Percentiles rank a stretch among this genome's conserved stretches.
phyloP scores from a whole-genome alignment of 2,113 vertebrate genomes.

The Mustelus asterias region DNA sequence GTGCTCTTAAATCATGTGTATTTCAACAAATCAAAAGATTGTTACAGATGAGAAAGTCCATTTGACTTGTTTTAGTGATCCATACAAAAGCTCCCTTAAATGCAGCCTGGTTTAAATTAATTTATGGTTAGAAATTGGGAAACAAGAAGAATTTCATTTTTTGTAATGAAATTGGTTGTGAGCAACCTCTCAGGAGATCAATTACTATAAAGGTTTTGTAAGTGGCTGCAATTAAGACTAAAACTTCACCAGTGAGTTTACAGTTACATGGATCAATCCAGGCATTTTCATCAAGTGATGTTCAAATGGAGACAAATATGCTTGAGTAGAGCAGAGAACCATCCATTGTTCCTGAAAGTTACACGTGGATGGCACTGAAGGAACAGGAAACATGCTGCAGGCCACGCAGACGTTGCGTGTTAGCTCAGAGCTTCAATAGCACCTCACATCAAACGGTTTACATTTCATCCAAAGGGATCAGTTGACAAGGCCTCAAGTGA shows the following conservation, averaged over 20 bases:
- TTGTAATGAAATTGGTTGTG: neutral
- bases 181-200: neutral
- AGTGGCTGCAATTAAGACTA: neutral
- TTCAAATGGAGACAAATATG: conserved; percentile 4
- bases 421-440: neutral
- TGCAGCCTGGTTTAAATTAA: neutral
- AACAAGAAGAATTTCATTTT: neutral
- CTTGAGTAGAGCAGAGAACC: neutral
- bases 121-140: neutral
- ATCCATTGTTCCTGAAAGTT: neutral
- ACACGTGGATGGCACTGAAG: neutral
- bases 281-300: neutral
- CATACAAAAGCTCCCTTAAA: neutral
- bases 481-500: neutral
- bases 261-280: neutral
- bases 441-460: conserved; percentile 19
- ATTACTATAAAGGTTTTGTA: neutral
- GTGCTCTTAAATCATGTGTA: neutral
- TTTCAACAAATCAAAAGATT: neutral
- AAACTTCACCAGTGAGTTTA: neutral
- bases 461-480: conserved; percentile 24
- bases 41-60: neutral
- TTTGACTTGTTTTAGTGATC: neutral
- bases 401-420: neutral
- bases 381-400: conserved; percentile 2